Base-by-base conservation (phyloP, 1,140 invertebrate genomes). In the Oryzaephilus surinamensis region DNA sequence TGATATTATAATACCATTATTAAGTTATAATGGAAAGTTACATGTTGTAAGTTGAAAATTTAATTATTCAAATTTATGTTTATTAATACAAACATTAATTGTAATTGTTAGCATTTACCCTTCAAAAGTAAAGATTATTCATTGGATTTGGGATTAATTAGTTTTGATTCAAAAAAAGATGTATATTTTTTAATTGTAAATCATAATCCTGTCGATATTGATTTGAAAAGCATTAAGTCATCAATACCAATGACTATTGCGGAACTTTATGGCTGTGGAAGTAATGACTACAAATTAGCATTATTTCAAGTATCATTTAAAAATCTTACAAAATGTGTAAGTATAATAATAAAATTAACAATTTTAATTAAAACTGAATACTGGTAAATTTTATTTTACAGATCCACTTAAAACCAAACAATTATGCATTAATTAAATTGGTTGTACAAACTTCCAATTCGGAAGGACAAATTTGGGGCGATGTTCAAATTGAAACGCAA, bases 91-190 rank as follows among this genome's bases (percentile, higher is more conserved):
- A n/a, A 18, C 19, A 20, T 17, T 37, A 27, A 41, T 35, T 35
- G 29, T 32, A 6, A 30, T 17, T 49, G 54, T 41, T 32, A 70
- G 65, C 60, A 68, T 35, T 63, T 73, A 38, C 67, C 67, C 7
- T 64, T 60, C 7, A 65, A 64, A 39, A 61, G 58, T 20, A 62
- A 70, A 29, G 65, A 61, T 33, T 67, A 77, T 54, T 69, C 72
- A 33, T 65, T 87, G 48, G 78, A 86, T 63, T 78, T 87, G 60
- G 84, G 84, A 8, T 73, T 78, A 7, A 65, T 87, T n/a, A 76
- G 80, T 21, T 73, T 77, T 38, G 72, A 73, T 6, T 76, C 77
- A 21, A 69, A 70, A 33, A 74, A 77, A 43, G 72, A 77, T 46
- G 71, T 79, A 19, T 71, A 75, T 46, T 82, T 86, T 63, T 75